A percentile compares a stretch with the other conserved stretches of the same genome.
phyloP scores from a whole-genome alignment of 2,797 vertebrate species.

The Anguilla pacifica region DNA sequence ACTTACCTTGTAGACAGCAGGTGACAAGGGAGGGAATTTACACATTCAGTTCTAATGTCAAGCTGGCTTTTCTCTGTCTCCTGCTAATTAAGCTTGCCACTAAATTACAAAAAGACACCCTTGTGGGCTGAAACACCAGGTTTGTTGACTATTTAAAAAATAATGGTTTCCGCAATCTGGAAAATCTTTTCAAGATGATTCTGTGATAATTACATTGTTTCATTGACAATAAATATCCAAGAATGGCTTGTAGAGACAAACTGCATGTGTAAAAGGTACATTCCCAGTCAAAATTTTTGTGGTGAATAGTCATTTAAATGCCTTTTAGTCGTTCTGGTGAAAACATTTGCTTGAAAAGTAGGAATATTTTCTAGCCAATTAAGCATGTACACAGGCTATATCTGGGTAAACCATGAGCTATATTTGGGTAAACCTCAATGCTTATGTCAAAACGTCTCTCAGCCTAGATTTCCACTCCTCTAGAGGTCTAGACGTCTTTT shows the following conservation, averaged over 20 bases:
- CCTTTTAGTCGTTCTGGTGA: too few species aligned
- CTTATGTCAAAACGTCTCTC: background rate
- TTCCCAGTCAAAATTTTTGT: background rate
- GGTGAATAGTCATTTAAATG: background rate
- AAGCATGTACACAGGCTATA: too few species aligned
- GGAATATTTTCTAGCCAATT: too few species aligned
- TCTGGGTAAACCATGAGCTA: background rate
- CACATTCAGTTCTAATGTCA: background rate
- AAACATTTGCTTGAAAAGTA: too few species aligned
- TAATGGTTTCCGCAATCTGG: background rate
- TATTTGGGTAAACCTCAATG: background rate
- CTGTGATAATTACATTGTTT: background rate
- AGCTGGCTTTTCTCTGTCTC: background rate
- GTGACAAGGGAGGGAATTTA: constrained; percentile 1
- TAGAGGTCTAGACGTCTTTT: too few species aligned
- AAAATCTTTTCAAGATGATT: background rate
- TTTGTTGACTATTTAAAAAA: background rate
- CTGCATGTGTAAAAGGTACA: background rate
- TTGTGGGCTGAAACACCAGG: background rate
- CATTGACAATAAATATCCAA: background rate
- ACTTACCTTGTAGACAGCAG: background rate
- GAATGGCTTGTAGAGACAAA: background rate
- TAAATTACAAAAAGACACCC: constrained; percentile 1
- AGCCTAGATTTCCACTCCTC: background rate
- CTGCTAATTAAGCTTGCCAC: background rate